phyloP scores from a whole-genome alignment of 1,140 invertebrate species.

The Pentalonia nigronervosa region DNA sequence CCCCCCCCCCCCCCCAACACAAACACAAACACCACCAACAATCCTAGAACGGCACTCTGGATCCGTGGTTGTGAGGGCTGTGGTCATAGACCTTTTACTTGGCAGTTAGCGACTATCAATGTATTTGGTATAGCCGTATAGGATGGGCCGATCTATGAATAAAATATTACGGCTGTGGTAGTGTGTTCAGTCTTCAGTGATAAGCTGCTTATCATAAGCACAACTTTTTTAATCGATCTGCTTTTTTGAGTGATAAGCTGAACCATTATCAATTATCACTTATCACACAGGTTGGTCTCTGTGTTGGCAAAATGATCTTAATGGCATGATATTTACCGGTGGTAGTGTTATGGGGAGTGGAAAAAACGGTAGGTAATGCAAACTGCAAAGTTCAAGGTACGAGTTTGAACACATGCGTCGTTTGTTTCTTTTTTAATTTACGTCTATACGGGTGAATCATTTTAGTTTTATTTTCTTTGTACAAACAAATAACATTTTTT shows the following conservation, averaged over 20 bases:
- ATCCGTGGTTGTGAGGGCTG: too few species aligned
- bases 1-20: too few species aligned
- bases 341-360: neutral
- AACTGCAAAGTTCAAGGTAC: slow-evolving; percentile 51
- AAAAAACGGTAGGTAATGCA: neutral
- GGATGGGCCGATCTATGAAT: too few species aligned
- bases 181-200: too few species aligned
- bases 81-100: too few species aligned
- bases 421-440: neutral
- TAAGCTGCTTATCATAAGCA: too few species aligned
- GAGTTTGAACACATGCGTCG: neutral
- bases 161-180: too few species aligned
- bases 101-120: too few species aligned
- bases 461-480: neutral
- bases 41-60: too few species aligned
- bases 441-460: neutral
- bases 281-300: neutral
- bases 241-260: neutral
- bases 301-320: neutral
- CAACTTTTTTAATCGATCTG: neutral
- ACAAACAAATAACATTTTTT: neutral
- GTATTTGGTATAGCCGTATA: too few species aligned
- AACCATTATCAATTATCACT: neutral
- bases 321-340: slow-evolving; percentile 7
- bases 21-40: too few species aligned